A percentile compares a stretch with the other conserved stretches of the same genome.
These are phyloP conservation scores for Oscheius sp. DNA, from an alignment of 1,140 invertebrate species.

Conservation along the genomic window DNA sequence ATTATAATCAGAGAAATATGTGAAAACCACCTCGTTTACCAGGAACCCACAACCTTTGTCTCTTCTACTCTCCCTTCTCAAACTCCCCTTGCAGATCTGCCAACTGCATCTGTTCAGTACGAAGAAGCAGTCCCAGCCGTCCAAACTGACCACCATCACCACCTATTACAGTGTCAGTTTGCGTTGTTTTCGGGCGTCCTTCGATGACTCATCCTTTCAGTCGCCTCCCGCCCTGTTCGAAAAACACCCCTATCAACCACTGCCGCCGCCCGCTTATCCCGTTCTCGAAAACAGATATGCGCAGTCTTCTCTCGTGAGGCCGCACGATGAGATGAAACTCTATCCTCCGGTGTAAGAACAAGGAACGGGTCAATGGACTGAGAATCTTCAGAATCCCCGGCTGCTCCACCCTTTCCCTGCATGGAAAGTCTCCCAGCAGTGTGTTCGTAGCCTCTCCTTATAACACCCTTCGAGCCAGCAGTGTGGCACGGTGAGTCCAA, in stretches of 20 bases:
- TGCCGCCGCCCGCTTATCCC: slow-evolving; percentile 59
- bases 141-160: slow-evolving; percentile 33
- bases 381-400: slow-evolving; percentile 52
- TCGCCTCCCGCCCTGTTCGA: slow-evolving; percentile 57
- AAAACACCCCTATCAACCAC: slow-evolving; percentile 57
- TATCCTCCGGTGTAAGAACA: slow-evolving; percentile 57
- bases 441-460: slow-evolving; percentile 58
- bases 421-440: slow-evolving; percentile 43
- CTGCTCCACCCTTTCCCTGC: slow-evolving; percentile 58
- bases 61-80: slow-evolving; percentile 51
- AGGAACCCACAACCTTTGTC: too few relatives aligned
- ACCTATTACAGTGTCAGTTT: slow-evolving; percentile 26
- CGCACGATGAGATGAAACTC: slow-evolving; percentile 58
- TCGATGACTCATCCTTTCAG: slow-evolving; percentile 43
- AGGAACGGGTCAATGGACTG: background rate
- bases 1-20: too few relatives aligned
- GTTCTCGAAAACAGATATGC: slow-evolving; percentile 56
- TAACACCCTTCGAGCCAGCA: slow-evolving; percentile 56
- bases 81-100: slow-evolving; percentile 21
- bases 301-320: slow-evolving; percentile 45
- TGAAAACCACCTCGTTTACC: too few relatives aligned
- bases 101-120: slow-evolving; percentile 28
- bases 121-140: slow-evolving; percentile 14
- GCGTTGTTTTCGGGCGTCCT: background rate
- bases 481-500: slow-evolving; percentile 48